Evolutionary conservation across 1,140 invertebrate genomes (phyloP).

Genomic region (Ylistrum balloti): DNA sequence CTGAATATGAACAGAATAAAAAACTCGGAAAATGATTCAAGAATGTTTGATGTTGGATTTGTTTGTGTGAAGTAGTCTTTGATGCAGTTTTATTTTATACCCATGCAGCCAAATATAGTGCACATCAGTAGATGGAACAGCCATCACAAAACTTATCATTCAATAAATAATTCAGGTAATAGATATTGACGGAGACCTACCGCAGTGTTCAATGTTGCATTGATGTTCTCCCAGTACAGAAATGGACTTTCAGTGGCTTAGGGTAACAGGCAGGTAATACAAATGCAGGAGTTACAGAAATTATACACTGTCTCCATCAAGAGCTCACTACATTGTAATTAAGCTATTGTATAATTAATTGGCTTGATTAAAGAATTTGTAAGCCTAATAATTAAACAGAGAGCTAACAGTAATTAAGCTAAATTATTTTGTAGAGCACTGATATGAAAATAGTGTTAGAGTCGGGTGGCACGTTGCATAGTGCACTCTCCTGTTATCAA

Average conservation of each 20-base stretch:
- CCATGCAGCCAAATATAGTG: background rate
- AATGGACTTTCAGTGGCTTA: background rate
- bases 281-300: background rate
- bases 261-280: background rate
- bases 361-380: background rate
- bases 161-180: background rate
- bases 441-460: background rate
- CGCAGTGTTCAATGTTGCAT: background rate
- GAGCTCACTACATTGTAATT: background rate
- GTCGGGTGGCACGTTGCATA: background rate
- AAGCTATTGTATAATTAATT: constrained; percentile 9
- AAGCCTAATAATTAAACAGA: background rate
- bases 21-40: background rate
- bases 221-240: background rate
- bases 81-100: background rate
- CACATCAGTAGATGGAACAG: background rate
- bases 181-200: background rate
- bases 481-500: background rate
- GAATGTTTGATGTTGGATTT: background rate
- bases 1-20: too few relatives aligned
- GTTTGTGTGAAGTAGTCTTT: background rate
- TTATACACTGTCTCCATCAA: background rate
- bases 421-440: background rate
- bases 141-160: background rate
- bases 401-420: background rate